These are phyloP conservation scores for Smutsia temminckii DNA, from an alignment of 2,797 vertebrate species.

Conservation along the genomic window DNA sequence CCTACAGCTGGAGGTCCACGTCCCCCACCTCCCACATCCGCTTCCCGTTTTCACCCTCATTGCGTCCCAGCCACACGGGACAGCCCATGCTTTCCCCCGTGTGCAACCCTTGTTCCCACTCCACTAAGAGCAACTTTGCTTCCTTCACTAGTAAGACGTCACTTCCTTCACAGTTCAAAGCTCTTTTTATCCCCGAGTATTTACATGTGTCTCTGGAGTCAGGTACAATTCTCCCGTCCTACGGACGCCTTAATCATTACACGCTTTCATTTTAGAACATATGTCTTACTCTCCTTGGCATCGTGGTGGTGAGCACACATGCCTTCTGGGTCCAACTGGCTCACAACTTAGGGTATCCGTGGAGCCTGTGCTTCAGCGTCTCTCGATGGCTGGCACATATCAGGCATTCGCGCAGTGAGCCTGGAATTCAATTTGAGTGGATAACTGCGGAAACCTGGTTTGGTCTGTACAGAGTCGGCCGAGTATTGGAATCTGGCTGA, in stretches of 20 bases:
- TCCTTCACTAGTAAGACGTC: too few relatives aligned
- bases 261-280: neutral
- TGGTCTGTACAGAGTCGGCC: neutral
- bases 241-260: neutral
- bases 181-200: neutral
- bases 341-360: accelerated
- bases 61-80: accelerated
- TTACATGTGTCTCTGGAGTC: neutral
- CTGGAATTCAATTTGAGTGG: neutral
- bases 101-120: neutral
- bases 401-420: neutral
- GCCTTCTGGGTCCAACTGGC: neutral
- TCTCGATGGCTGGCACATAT: accelerated
- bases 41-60: accelerated
- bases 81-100: too few relatives aligned
- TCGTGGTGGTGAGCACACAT: too few relatives aligned
- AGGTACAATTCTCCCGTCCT: too few relatives aligned
- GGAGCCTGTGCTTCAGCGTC: neutral
- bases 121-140: accelerated
- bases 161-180: too few relatives aligned
- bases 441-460: neutral
- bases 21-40: accelerated
- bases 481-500: too few relatives aligned
- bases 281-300: neutral
- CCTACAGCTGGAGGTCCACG: accelerated